Evolutionary conservation across 2,888 invertebrate species (phyloP), one percentile per base, ranked within the genome.

Genomic region (Ormyrus thymus): DNA sequence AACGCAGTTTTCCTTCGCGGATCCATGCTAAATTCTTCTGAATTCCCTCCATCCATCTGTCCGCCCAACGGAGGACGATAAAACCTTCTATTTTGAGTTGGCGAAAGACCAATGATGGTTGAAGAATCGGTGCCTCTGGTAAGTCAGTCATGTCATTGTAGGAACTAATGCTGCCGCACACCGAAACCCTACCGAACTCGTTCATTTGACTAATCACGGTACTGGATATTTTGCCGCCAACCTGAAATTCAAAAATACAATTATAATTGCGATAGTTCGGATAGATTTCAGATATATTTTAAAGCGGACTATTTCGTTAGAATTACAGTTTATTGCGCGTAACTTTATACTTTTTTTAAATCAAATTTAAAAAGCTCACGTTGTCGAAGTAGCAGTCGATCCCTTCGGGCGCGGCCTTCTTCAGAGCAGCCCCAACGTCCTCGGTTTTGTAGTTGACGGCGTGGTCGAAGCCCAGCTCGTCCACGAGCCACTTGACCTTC

Each of bases 371-470:
- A 48, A 66, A 7, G 5, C 29, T 88, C 90, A 95, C 95, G 88
- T 95, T 95, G 87, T 95, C 95, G 86, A 95, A 95, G 85, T 94
- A 95, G 85, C 94, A 94, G 86, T 95, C 95, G 0, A 95, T 89
- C 2, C 95, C 95, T n/a, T 94, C 90, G 0, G 95, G 94, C 10
- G 94, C 94, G 72, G 89, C 91, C 87, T 93, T 90, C 81, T 92
- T 92, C 11, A 96, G 89, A 61, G 92, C 92, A 65, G 91, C 85
- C 0, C 87, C 87, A 62, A 94, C 83, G 84, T 93, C 87, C 7
- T 89, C 91, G 1, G 92, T 93, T 89, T 95, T 95, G 89, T 95
- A 95, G 90, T 95, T 95, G 81, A 93, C 94, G 11, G 93, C 94
- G 81, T 90, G 88, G 86, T 95, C 94, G 85, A 95, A 95, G 6